These are phyloP conservation scores for Cyrtonyx montezumae DNA, from an alignment of 2,113 vertebrate genomes.

Conservation along the genomic window DNA sequence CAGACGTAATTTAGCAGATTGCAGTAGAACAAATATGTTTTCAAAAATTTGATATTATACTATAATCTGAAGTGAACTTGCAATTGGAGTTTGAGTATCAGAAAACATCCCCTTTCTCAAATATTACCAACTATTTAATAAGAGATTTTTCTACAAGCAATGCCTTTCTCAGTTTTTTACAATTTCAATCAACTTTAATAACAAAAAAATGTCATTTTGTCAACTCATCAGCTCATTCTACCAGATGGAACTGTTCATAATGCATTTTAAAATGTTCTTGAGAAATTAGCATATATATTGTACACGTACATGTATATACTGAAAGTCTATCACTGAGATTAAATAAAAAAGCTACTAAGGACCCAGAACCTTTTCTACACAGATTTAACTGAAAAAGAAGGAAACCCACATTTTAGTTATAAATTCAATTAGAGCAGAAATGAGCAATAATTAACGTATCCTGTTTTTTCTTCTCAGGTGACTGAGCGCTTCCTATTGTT, in stretches of 20 bases:
- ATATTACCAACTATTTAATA: not conserved
- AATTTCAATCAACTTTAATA: not conserved
- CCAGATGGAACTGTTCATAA: constrained; percentile 50
- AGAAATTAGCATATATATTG: not conserved
- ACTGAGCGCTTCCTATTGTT: not conserved
- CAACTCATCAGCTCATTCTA: constrained; percentile 39
- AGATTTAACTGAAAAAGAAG: not conserved
- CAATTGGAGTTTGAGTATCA: not conserved
- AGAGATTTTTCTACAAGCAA: not conserved
- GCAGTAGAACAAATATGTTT: not conserved
- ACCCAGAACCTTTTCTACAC: not conserved
- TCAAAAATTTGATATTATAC: not conserved
- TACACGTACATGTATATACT: not conserved
- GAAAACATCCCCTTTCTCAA: not conserved
- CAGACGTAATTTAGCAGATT: not conserved
- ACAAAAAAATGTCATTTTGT: not conserved
- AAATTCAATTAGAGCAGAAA: not conserved
- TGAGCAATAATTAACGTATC: not conserved
- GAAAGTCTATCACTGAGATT: not conserved
- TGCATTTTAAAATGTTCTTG: constrained; percentile 28
- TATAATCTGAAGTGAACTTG: not conserved
- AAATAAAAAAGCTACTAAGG: not conserved
- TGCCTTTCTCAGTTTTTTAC: not conserved
- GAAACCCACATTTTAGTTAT: not conserved
- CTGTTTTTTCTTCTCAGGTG: not conserved